A percentile compares a stretch with the other conserved stretches of the same genome.
Conservation (phyloP, 2,113 vertebrate species). For the Saguinus midas region DNA sequence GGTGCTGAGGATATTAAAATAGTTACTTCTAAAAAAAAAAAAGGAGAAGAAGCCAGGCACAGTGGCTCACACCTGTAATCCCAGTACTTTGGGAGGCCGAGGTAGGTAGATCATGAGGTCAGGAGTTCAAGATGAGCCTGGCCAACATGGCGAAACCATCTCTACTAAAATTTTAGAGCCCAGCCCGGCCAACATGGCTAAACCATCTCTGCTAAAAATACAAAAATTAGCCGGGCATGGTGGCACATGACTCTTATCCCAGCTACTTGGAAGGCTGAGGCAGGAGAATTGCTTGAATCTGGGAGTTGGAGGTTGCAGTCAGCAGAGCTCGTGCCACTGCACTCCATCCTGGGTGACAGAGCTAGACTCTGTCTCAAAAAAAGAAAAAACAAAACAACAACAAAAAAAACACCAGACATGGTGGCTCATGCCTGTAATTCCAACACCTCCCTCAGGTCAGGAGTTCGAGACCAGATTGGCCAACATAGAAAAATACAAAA, state of each 20-base stretch:
- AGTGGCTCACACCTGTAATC: background rate
- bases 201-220: background rate
- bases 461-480: background rate
- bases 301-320: no score
- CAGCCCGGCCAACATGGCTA: no score
- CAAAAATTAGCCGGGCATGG: no score
- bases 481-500: background rate
- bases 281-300: no score
- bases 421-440: background rate
- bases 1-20: slow-evolving; percentile 6
- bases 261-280: no score
- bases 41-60: no score
- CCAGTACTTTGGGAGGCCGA: background rate
- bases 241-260: no score
- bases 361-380: no score
- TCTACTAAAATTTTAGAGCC: background rate
- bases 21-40: background rate
- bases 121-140: background rate
- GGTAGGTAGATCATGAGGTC: background rate
- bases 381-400: no score
- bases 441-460: background rate
- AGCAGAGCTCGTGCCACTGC: no score
- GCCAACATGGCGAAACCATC: background rate
- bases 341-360: no score
- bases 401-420: no score